phyloP scores from a whole-genome alignment of 2,888 invertebrate genomes.

The Encarsia formosa region DNA sequence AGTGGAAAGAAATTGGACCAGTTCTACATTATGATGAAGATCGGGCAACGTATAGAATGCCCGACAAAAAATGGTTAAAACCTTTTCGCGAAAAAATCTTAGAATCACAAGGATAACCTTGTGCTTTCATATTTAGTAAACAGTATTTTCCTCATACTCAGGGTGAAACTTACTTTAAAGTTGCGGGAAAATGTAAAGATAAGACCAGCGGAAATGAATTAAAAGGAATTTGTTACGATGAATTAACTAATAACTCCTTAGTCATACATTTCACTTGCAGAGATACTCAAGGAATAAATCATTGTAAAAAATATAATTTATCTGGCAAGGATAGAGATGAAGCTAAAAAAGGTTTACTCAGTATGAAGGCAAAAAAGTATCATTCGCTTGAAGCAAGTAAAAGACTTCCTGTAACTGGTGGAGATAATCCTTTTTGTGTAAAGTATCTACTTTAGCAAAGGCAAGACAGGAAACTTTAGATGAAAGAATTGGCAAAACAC shows the following conservation, averaged over 20 bases:
- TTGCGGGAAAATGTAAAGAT: constrained; percentile 6
- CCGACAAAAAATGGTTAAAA: constrained; percentile 5
- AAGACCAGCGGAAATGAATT: not conserved
- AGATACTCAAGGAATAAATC: constrained; percentile 3
- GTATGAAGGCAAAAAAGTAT: not conserved
- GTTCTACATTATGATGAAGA: constrained; percentile 5
- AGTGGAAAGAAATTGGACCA: constrained; percentile 7
- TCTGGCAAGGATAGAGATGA: not conserved
- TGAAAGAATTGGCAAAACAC: not conserved
- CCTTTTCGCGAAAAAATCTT: constrained; percentile 1
- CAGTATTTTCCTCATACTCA: constrained; percentile 4
- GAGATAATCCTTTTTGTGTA: not conserved
- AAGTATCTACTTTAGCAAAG: not conserved
- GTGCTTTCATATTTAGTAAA: constrained; percentile 6
- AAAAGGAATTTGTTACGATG: not conserved
- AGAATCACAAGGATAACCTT: constrained; percentile 1
- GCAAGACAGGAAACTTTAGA: not conserved
- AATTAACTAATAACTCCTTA: not conserved
- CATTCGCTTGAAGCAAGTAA: not conserved
- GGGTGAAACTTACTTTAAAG: constrained; percentile 7
- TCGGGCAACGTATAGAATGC: not conserved
- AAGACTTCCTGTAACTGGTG: not conserved
- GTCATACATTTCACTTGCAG: not conserved
- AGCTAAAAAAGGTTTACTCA: not conserved
- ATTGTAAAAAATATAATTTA: not conserved